Conservation (phyloP, 2,888 invertebrate genomes). For the Deilephila porcellus region DNA sequence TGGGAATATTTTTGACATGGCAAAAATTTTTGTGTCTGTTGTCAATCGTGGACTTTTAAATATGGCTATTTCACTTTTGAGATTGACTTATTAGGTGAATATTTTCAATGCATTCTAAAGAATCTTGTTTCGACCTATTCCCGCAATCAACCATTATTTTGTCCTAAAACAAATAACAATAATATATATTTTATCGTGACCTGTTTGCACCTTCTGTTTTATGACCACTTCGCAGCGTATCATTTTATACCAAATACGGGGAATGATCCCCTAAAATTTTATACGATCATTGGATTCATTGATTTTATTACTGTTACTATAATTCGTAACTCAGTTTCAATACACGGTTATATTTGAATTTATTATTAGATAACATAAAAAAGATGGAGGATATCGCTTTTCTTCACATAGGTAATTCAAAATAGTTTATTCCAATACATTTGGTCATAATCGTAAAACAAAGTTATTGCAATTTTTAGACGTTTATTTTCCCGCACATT, state of each 20-base stretch:
- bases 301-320: slow-evolving; percentile 53
- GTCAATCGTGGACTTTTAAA: no score
- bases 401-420: slow-evolving; percentile 22
- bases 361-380: neutral
- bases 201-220: slow-evolving; percentile 55
- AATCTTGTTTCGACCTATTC: neutral
- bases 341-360: slow-evolving; percentile 7
- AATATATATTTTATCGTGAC: slow-evolving; percentile 43
- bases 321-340: slow-evolving; percentile 34
- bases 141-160: slow-evolving; percentile 26
- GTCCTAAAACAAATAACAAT: slow-evolving; percentile 42
- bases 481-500: slow-evolving; percentile 55
- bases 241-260: slow-evolving; percentile 53
- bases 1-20: slow-evolving; percentile 34
- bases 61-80: neutral
- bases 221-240: slow-evolving; percentile 54
- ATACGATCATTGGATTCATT: slow-evolving; percentile 57
- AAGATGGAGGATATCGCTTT: slow-evolving; percentile 29
- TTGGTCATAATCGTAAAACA: slow-evolving; percentile 50
- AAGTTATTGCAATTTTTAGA: slow-evolving; percentile 53
- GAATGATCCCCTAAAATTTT: slow-evolving; percentile 54
- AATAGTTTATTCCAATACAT: slow-evolving; percentile 46
- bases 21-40: neutral
- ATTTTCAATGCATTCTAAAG: no score
- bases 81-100: no score